Percentiles rank a stretch among this genome's conserved stretches.
These are phyloP conservation scores for Holacanthella duospinosa DNA, from an alignment of 2,888 invertebrate genomes.

Conservation along the genomic window DNA sequence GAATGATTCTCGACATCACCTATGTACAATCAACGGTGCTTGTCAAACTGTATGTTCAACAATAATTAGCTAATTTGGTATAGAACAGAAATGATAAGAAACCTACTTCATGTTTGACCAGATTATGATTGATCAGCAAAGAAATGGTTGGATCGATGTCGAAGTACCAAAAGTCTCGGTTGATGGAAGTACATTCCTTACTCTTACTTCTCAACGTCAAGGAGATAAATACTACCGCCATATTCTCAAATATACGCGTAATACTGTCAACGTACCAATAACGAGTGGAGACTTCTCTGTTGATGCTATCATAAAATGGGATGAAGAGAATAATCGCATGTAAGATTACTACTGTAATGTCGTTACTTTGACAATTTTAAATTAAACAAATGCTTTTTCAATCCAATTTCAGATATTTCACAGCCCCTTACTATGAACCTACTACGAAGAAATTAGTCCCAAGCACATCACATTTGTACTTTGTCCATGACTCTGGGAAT, in stretches of 20 bases:
- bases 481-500: constrained; percentile 48
- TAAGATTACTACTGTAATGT: constrained; percentile 44
- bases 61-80: not conserved
- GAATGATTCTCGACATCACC: constrained; percentile 55
- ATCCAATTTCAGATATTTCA: constrained; percentile 62
- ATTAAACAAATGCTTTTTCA: not conserved
- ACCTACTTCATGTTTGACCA: constrained; percentile 28
- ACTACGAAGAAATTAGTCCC: constrained; percentile 54
- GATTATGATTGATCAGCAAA: constrained; percentile 48
- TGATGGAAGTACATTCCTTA: constrained; percentile 56
- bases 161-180: constrained; percentile 58
- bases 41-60: constrained; percentile 28
- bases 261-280: constrained; percentile 41
- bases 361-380: not conserved
- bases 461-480: constrained; percentile 69
- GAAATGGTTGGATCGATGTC: constrained; percentile 53
- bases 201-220: constrained; percentile 63
- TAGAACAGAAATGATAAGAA: not conserved
- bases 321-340: constrained; percentile 54
- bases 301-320: constrained; percentile 63
- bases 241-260: constrained; percentile 29
- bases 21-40: constrained; percentile 47
- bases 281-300: constrained; percentile 60
- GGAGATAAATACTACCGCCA: constrained; percentile 42
- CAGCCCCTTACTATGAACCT: constrained; percentile 51